Evolutionary conservation across 1,140 invertebrate genomes (phyloP).

Genomic region (Trachymyrmex septentrionalis): DNA sequence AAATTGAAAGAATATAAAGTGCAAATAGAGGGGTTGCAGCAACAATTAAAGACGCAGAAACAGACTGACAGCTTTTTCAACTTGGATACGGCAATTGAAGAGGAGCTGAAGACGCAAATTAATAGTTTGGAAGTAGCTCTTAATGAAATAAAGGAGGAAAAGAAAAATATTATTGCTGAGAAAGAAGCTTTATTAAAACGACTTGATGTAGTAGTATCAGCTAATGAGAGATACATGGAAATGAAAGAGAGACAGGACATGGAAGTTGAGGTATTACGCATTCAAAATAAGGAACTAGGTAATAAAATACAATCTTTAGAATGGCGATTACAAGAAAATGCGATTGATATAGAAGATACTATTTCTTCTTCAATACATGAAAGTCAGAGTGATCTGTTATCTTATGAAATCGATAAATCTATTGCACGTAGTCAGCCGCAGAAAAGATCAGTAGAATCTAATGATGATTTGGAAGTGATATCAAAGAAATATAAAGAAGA

Average conservation of each 20-base stretch:
- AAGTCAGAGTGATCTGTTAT: not conserved
- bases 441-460: conserved; percentile 30
- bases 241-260: conserved; percentile 93
- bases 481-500: conserved; percentile 80
- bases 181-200: conserved; percentile 90
- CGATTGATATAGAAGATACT: not conserved
- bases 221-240: conserved; percentile 92
- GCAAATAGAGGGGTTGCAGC: conserved; percentile 88
- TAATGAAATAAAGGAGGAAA: conserved; percentile 87
- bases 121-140: conserved; percentile 89
- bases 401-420: not conserved
- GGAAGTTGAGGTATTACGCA: conserved; percentile 89
- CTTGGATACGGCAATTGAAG: conserved; percentile 91
- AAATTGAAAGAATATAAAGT: conserved; percentile 92
- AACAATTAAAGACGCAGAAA: conserved; percentile 87
- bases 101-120: conserved; percentile 91
- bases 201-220: conserved; percentile 91
- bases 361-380: not conserved
- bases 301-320: conserved; percentile 89
- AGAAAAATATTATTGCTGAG: conserved; percentile 88
- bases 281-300: conserved; percentile 89
- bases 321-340: conserved; percentile 39
- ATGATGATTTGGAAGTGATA: conserved; percentile 31
- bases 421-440: not conserved
- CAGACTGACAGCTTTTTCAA: conserved; percentile 88